Base-by-base conservation (phyloP, 64 coral and sea anemone species). In the Montipora foliosa region DNA sequence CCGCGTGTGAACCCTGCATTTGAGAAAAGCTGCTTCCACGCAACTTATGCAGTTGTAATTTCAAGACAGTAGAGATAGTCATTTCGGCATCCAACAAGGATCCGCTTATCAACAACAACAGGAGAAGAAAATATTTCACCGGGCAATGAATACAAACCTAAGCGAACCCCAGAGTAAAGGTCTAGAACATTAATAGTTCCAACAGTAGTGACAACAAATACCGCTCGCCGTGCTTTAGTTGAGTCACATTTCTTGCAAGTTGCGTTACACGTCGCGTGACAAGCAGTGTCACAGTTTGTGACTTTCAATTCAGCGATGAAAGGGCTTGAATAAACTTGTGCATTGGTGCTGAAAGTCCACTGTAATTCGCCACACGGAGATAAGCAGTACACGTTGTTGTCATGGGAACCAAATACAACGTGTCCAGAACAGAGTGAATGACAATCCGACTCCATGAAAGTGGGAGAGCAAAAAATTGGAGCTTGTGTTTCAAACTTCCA, bases 101-200 rank as follows among this genome's bases (percentile, higher is more conserved):
- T 8, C 9, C 25, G 67, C 21, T 89, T 82, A 16, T 79, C 93
- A 15, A 95, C 71, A 8, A 96, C 55, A 2, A 96, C 92, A 49
- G 97, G 94, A 14, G 97, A 99, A 16, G 97, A 99, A 80, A 99
- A 96, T 2, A 99, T 83, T 84, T 96, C 94, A 75, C 98, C 89
- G 5, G 86, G 89, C 1, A 99, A 67, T 37, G 86, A 78, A 74
- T 79, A 88, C 21, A 92, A 87, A 76, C 52, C 76, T 44, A 95
- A 21, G 10, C 84, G 4, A 74, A 74, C 44, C 11, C 98, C 98
- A 77, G 77, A 82, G 25, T 81, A 64, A 8, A 92, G 77, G 17
- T 89, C 79, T 15, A 99, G 75, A 4, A 77, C 47, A 62, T 94
- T 95, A 58, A 99, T 21, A n/a, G 89, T 99, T 37, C 98, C 98